These are phyloP conservation scores for Adelognathus sp. DNA, from an alignment of 2,888 invertebrate genomes.

Conservation along the genomic window DNA sequence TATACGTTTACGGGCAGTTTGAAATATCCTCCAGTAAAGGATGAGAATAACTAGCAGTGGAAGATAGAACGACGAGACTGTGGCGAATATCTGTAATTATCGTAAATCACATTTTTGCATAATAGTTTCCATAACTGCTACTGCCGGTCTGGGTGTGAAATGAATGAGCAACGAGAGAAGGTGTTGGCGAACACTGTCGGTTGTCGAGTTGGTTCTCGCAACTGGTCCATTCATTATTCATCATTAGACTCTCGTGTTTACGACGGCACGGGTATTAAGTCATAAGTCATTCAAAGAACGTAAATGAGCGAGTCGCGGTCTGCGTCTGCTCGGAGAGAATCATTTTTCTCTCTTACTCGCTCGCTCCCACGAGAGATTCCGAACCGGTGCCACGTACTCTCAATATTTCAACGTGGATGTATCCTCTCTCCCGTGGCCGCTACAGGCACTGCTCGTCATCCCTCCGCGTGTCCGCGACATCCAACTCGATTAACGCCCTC, in stretches of 20 bases:
- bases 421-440: background rate
- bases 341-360: conserved; percentile 30
- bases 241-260: conserved; percentile 65
- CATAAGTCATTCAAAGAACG: conserved; percentile 40
- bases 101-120: conserved; percentile 20
- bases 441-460: background rate
- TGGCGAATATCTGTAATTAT: conserved; percentile 90
- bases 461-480: conserved; percentile 1
- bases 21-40: conserved; percentile 95
- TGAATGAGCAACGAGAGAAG: background rate
- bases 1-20: conserved; percentile 93
- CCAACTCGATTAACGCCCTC: background rate
- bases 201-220: conserved; percentile 58
- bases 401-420: conserved; percentile 48
- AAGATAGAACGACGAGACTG: conserved; percentile 94
- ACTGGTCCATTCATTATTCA: conserved; percentile 77
- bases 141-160: background rate
- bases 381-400: conserved; percentile 43
- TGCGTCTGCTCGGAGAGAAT: conserved; percentile 8
- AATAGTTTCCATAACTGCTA: background rate
- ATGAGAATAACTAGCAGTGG: conserved; percentile 93
- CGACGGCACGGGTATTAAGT: conserved; percentile 47
- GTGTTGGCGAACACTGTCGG: background rate
- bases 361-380: background rate
- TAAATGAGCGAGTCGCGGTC: conserved; percentile 38